Base-by-base conservation (phyloP, 2,113 vertebrate species). In the Macroglossus sobrinus region DNA sequence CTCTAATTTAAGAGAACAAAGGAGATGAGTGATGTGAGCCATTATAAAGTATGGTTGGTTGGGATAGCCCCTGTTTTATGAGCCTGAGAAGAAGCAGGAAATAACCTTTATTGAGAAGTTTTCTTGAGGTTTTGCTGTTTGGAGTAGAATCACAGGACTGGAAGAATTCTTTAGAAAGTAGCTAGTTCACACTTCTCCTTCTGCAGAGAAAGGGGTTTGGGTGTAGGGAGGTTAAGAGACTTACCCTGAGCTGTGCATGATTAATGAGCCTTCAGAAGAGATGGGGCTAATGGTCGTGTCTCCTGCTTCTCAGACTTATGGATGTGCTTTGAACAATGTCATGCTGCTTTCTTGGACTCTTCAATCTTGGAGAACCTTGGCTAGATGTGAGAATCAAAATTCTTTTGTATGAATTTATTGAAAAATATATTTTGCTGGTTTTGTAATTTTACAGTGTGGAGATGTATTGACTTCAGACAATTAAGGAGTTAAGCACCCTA, bases 401-500 rank as follows among this genome's bases (percentile, higher is more conserved):
- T 57, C 55, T 92, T 61, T 82, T 66, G 35, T 38, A 1, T 68
- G 38, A 40, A 88, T 59, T 85, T 26, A 28, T 82, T 84, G 24
- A 35, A 72, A 40, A 61, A 95, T 71, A 63, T 6, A 68, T 30
- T 35, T n/a, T 8, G 2, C 19, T 35, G 30, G 78, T 55, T 76
- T 91, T 78, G 45, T 30, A 63, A 16, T 84, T 93, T 69, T 93
- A 24, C 7, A 80, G 47, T 75, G 21, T 93, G 21, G 55, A 76
- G 74, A 89, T 78, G 71, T 61, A 59, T 71, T 84, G 91, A 92
- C 45, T 72, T 82, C 21, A 53, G 55, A 89, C 81, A 92, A 93
- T 82, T 14, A 89, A 91, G 64, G 75, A 28, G 40, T 76, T 59
- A 89, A 93, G 19, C 11, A 18, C 71, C 45, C 33, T 13, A n/a